Percentiles rank a stretch among this genome's conserved stretches.
phyloP scores from a whole-genome alignment of 1,140 invertebrate species.

The Brachionus rubens region DNA sequence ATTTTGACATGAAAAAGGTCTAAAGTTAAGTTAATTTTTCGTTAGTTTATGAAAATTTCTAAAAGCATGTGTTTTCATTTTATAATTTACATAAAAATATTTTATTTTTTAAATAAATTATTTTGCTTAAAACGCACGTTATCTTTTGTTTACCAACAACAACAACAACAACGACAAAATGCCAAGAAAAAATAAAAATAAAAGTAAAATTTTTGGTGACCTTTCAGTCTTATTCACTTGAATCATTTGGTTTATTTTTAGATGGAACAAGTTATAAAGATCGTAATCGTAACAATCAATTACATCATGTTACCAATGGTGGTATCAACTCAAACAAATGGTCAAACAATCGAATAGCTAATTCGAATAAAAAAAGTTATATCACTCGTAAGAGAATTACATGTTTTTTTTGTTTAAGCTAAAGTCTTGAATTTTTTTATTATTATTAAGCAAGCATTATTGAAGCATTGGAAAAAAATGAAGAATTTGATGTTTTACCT shows the following conservation, averaged over 20 bases:
- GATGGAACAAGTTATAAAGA: neutral
- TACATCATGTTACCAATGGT: neutral
- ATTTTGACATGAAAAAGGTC: too few relatives aligned
- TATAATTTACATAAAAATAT: too few relatives aligned
- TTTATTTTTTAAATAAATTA: too few relatives aligned
- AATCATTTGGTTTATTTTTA: neutral
- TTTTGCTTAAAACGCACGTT: too few relatives aligned
- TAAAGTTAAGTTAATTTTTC: too few relatives aligned
- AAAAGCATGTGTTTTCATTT: too few relatives aligned
- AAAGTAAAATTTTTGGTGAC: neutral
- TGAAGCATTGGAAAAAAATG: neutral
- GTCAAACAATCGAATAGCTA: slow-evolving; percentile 3
- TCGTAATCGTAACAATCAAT: slow-evolving; percentile 14
- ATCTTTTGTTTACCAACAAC: neutral
- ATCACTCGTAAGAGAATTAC: slow-evolving; percentile 26
- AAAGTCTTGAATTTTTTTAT: neutral
- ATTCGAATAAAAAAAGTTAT: slow-evolving; percentile 7
- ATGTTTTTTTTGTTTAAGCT: too few relatives aligned
- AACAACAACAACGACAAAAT: neutral
- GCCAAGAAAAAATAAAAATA: slow-evolving; percentile 29
- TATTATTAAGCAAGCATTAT: slow-evolving; percentile 8
- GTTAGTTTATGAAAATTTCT: too few relatives aligned
- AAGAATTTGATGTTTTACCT: too few relatives aligned
- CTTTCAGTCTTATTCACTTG: neutral
- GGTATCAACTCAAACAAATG: neutral